Evolutionary conservation across 2,113 vertebrate genomes (phyloP).

Genomic region (Ibidorhyncha struthersii): DNA sequence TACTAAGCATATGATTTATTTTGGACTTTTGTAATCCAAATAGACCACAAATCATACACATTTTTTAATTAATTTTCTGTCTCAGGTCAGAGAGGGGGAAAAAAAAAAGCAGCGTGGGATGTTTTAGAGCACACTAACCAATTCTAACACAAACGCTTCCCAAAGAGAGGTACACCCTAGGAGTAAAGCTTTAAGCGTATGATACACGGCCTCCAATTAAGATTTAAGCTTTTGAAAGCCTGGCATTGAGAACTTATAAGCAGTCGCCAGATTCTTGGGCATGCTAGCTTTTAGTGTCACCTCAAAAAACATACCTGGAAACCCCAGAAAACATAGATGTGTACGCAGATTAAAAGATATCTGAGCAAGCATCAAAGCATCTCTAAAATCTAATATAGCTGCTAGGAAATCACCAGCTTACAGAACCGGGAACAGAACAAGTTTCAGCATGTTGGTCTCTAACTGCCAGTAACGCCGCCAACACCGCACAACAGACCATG

Average conservation of each 20-base stretch:
- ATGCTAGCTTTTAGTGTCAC: not conserved
- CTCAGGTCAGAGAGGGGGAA: not conserved
- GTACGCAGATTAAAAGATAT: not conserved
- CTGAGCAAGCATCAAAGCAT: not conserved
- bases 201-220: not conserved
- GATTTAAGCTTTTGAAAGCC: not conserved
- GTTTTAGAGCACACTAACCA: not conserved
- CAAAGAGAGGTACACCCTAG: not conserved
- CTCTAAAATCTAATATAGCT: accelerated
- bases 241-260: accelerated
- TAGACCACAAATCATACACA: not conserved
- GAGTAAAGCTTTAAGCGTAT: not conserved
- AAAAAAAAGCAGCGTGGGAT: not conserved
- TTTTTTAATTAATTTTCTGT: not conserved
- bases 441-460: accelerated
- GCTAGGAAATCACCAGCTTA: not conserved
- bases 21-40: not conserved
- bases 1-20: not conserved
- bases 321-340: not conserved
- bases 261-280: not conserved
- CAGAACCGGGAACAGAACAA: not conserved
- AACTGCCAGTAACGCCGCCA: not conserved
- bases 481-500: accelerated
- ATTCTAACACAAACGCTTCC: not conserved
- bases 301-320: not conserved